Evolutionary conservation across 1,140 invertebrate genomes (phyloP).

Genomic region (Megalonaias nervosa): DNA sequence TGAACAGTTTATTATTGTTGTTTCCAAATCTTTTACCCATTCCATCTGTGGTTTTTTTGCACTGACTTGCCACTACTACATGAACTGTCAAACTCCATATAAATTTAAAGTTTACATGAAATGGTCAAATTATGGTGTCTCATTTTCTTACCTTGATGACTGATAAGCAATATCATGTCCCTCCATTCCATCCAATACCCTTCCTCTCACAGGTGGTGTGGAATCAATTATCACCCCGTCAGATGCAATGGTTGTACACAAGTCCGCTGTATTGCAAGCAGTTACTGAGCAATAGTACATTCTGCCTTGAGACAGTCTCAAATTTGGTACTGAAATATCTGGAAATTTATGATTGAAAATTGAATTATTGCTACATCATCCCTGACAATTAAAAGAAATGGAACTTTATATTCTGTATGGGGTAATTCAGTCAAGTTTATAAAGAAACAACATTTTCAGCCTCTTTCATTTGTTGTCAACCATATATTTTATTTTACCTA

Average conservation of each 20-base stretch:
- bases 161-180: constrained; percentile 9
- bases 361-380: too few species aligned
- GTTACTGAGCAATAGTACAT: constrained; percentile 35
- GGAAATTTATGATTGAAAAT: background rate
- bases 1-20: too few species aligned
- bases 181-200: background rate
- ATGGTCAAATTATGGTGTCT: too few species aligned
- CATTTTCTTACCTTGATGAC: background rate
- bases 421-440: background rate
- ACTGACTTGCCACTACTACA: too few species aligned
- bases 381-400: too few species aligned
- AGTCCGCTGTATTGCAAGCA: constrained; percentile 33
- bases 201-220: constrained; percentile 9
- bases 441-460: background rate
- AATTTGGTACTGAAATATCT: background rate
- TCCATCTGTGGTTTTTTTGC: too few species aligned
- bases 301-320: constrained; percentile 12
- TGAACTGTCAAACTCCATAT: too few species aligned
- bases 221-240: constrained; percentile 38
- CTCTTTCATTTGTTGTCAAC: background rate
- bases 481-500: too few species aligned
- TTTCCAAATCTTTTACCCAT: too few species aligned
- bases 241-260: constrained; percentile 30
- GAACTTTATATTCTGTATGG: background rate
- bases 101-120: too few species aligned